These are phyloP conservation scores for Phrynosoma blainvillii DNA, from an alignment of 2,113 vertebrate species.

Conservation along the genomic window DNA sequence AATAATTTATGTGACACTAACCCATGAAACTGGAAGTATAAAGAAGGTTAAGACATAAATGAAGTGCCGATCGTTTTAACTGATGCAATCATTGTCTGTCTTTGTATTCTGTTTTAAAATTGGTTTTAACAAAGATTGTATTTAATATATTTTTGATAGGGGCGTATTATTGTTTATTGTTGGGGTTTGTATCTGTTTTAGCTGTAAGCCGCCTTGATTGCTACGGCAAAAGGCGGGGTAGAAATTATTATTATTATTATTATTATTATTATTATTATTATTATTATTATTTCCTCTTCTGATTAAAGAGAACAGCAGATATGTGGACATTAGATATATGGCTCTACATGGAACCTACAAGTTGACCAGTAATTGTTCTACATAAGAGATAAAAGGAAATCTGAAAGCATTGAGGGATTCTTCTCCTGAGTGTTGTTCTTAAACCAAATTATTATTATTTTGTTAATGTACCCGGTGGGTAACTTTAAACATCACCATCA, in stretches of 20 bases:
- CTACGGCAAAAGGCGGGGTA: too few relatives aligned
- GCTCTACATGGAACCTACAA: background rate
- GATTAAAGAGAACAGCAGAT: background rate
- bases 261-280: too few relatives aligned
- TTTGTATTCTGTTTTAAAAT: too few relatives aligned
- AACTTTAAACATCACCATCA: background rate
- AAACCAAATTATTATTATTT: background rate
- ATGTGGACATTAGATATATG: background rate
- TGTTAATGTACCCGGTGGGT: background rate
- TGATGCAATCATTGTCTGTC: too few relatives aligned
- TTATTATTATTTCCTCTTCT: background rate
- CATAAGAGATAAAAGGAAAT: background rate
- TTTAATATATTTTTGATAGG: too few relatives aligned
- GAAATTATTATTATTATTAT: too few relatives aligned
- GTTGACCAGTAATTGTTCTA: background rate
- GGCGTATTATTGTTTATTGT: too few relatives aligned
- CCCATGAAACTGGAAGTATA: background rate
- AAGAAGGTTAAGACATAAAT: background rate
- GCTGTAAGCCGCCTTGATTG: too few relatives aligned
- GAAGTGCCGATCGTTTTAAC: too few relatives aligned
- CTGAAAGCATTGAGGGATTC: background rate
- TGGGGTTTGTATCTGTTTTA: too few relatives aligned
- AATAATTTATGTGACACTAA: background rate
- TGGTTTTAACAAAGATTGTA: too few relatives aligned
- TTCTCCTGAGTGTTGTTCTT: background rate